Base-by-base conservation (phyloP, 2,797 vertebrate genomes). In the Eulemur albifrons region DNA sequence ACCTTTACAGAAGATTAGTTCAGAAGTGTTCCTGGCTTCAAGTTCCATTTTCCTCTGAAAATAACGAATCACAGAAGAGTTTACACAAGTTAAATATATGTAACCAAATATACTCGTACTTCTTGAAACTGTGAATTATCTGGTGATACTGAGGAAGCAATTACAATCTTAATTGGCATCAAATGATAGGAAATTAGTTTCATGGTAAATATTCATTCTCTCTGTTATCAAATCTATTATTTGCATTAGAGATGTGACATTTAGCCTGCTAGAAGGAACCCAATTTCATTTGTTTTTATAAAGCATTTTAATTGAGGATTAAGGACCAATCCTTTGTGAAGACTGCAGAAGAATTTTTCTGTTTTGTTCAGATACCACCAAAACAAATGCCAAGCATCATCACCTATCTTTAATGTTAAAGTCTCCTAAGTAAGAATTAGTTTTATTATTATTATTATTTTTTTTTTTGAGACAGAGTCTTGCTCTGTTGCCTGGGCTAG, bases 261-360 rank as follows among this genome's bases (percentile, higher is more conserved):
- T 95, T 86, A 94, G 85, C 48, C 98, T 97, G 97, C 93, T 96
- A 94, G 95, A 98, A 98, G 98, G 96, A 98, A 98, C 97, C 98
- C 98, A 91, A 87, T 88, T 84, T 95, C 67, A 82, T 73, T 96
- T 97, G 88, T 90, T 94, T 97, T 95, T 76, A 52, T 54, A 84
- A 93, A 96, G 87, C 72, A 96, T 97, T 97, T 96, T 96, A 96
- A 95, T 92, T 97, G 85, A 96, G 45, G 83, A 95, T 95, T 97
- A 97, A 96, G 63, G 25, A 43, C 27, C 81, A 89, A 50, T 77
- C 35, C 79, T 93, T 95, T 57, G 83, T 73, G 88, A 91, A 90
- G 23, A 88, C 45, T 35, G 13, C 14, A 77, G 25, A 52, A 69
- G 65, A 88, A 80, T 92, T 90, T 82, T 88, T 12, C 61, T 93